Evolutionary conservation across 2,888 invertebrate genomes (phyloP).

Genomic region (Eupsilia transversa): DNA sequence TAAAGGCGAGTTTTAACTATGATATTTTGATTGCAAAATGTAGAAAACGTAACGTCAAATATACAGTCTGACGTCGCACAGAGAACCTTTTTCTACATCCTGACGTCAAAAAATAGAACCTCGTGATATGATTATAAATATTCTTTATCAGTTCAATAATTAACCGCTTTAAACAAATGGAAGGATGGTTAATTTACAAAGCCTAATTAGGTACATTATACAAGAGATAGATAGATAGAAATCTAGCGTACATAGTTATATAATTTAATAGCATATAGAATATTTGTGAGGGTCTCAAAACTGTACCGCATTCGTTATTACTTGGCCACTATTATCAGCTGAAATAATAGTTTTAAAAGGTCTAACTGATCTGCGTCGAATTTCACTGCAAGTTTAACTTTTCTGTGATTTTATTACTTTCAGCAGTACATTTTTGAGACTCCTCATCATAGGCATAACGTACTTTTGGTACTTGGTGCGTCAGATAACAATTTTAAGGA

Average conservation of each 20-base stretch:
- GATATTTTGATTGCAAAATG: conserved; percentile 42
- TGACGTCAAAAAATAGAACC: conserved; percentile 47
- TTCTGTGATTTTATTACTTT: not conserved
- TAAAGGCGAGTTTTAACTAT: conserved; percentile 66
- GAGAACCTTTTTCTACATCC: conserved; percentile 32
- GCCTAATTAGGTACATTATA: conserved; percentile 82
- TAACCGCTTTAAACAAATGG: conserved; percentile 72
- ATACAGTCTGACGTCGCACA: conserved; percentile 35
- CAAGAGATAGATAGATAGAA: conserved; percentile 88
- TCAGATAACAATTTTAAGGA: conserved; percentile 74
- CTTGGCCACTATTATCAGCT: not conserved
- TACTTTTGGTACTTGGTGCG: conserved; percentile 84
- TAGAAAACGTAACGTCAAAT: conserved; percentile 45
- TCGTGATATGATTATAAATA: conserved; percentile 66
- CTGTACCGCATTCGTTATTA: conserved; percentile 27
- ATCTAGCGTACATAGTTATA: conserved; percentile 85
- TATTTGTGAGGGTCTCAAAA: conserved; percentile 68
- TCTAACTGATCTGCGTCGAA: not conserved
- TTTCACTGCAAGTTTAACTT: not conserved
- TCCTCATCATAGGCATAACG: conserved; percentile 73
- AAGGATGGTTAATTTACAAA: conserved; percentile 88
- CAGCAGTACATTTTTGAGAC: conserved; percentile 36
- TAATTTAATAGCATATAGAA: conserved; percentile 78
- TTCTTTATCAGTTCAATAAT: conserved; percentile 67
- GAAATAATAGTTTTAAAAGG: not conserved